phyloP scores from a whole-genome alignment of 2,888 invertebrate species.

The Drosophila monieri region DNA sequence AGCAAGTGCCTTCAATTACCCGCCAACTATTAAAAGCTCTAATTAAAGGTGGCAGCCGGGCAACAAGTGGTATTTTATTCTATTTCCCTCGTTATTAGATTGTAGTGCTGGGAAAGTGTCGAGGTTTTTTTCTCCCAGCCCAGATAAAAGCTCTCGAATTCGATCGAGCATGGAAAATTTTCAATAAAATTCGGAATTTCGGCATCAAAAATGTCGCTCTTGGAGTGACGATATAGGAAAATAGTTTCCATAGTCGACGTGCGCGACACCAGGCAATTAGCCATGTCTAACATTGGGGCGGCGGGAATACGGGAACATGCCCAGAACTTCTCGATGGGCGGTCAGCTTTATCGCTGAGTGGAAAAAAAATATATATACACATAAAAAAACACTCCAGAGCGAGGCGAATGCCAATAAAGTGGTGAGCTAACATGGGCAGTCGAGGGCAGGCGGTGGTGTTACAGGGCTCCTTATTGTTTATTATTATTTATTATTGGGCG shows the following conservation, averaged over 20 bases:
- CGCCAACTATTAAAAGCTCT: constrained; percentile 24
- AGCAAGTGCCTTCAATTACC: constrained; percentile 33
- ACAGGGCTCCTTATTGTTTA: constrained; percentile 57
- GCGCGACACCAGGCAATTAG: constrained; percentile 54
- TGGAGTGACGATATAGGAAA: constrained; percentile 11
- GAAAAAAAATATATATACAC: constrained; percentile 4
- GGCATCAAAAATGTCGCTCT: constrained; percentile 22
- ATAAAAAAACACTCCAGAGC: constrained; percentile 20
- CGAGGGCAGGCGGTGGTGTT: constrained; percentile 1
- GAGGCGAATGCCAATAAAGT: constrained; percentile 61
- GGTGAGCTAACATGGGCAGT: constrained; percentile 15
- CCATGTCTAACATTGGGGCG: constrained; percentile 39
- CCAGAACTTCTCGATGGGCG: constrained; percentile 28
- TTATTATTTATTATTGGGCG: constrained; percentile 70
- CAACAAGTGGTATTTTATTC: constrained; percentile 30
- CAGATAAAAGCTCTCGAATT: constrained; percentile 1
- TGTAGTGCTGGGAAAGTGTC: constrained; percentile 13
- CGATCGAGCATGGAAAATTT: constrained; percentile 24
- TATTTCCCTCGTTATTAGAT: constrained; percentile 14
- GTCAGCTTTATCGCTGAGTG: constrained; percentile 40
- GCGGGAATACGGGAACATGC: constrained; percentile 18
- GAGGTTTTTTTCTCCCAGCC: neutral
- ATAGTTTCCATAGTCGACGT: constrained; percentile 38
- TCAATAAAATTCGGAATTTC: constrained; percentile 26
- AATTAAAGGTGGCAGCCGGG: constrained; percentile 40